These are phyloP conservation scores for Rugalucina vietnamica DNA, from an alignment of 2,888 invertebrate genomes.

Conservation along the genomic window DNA sequence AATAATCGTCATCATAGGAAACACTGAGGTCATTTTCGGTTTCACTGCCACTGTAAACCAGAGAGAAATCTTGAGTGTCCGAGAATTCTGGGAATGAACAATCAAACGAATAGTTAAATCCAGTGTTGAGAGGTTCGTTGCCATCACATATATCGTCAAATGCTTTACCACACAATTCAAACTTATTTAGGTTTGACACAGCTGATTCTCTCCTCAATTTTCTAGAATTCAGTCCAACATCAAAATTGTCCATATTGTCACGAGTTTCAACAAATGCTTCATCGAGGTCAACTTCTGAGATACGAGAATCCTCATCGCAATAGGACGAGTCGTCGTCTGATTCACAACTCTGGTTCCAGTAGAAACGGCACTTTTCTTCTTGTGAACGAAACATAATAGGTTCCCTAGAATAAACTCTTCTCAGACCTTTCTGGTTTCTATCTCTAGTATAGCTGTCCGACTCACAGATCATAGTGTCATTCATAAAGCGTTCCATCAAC, in stretches of 20 bases:
- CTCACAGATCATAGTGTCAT: conserved; percentile 1
- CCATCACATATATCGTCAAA: background rate
- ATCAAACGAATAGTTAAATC: conserved; percentile 45
- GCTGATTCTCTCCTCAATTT: conserved; percentile 29
- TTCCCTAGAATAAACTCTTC: background rate
- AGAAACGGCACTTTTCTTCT: conserved; percentile 39
- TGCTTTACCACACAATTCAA: conserved; percentile 9
- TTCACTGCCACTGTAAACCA: background rate
- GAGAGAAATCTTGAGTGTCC: background rate
- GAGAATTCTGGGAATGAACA: conserved; percentile 37
- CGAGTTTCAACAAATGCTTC: conserved; percentile 36
- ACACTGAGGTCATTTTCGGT: background rate
- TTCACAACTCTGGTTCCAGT: conserved; percentile 49
- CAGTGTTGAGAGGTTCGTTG: background rate
- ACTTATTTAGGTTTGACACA: conserved; percentile 22
- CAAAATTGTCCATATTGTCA: too few relatives aligned
- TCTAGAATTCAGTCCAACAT: background rate
- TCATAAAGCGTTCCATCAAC: conserved; percentile 52
- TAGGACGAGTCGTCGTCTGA: conserved; percentile 33
- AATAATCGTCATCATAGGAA: background rate
- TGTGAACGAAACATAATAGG: conserved; percentile 28
- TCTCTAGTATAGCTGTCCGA: background rate
- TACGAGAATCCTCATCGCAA: conserved; percentile 24
- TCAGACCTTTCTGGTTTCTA: background rate
- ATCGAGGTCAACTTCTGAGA: conserved; percentile 13